These are phyloP conservation scores for Ellobius talpinus DNA, from an alignment of 2,113 vertebrate genomes.

Conservation along the genomic window DNA sequence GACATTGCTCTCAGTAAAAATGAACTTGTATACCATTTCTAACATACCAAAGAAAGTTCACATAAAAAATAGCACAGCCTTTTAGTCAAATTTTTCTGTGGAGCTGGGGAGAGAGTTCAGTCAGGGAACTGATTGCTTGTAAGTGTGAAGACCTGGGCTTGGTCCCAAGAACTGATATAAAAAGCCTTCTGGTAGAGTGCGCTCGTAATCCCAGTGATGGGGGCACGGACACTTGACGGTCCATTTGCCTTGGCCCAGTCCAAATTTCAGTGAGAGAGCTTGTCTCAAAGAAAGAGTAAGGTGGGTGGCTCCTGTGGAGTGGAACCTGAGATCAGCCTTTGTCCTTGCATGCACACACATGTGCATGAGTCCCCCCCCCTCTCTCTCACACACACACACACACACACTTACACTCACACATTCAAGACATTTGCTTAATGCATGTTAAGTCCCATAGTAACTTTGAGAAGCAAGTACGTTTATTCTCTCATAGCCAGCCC, in stretches of 20 bases:
- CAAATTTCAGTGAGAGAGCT: background rate
- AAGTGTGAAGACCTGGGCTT: background rate
- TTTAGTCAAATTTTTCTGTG: slow-evolving; percentile 5
- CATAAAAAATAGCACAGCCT: slow-evolving; percentile 36
- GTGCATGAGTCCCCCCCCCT: no score
- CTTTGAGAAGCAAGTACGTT: background rate
- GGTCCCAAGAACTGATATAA: background rate
- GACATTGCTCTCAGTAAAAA: slow-evolving; percentile 8
- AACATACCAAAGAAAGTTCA: slow-evolving; percentile 54
- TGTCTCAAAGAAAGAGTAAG: background rate
- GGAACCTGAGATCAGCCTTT: background rate
- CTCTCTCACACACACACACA: background rate
- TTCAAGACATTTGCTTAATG: background rate
- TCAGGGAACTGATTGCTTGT: background rate
- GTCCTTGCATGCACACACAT: background rate
- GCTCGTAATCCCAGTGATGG: background rate
- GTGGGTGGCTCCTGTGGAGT: background rate
- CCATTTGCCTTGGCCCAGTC: background rate
- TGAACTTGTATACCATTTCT: slow-evolving; percentile 20
- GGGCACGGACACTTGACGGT: background rate
- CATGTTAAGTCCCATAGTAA: background rate
- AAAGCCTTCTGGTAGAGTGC: background rate
- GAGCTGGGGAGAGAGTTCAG: no score
- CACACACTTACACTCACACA: no score
- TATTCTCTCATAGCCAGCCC: slow-evolving; percentile 10